Evolutionary conservation across 2,113 vertebrate species (phyloP).

Genomic region (Bubo blakistoni): DNA sequence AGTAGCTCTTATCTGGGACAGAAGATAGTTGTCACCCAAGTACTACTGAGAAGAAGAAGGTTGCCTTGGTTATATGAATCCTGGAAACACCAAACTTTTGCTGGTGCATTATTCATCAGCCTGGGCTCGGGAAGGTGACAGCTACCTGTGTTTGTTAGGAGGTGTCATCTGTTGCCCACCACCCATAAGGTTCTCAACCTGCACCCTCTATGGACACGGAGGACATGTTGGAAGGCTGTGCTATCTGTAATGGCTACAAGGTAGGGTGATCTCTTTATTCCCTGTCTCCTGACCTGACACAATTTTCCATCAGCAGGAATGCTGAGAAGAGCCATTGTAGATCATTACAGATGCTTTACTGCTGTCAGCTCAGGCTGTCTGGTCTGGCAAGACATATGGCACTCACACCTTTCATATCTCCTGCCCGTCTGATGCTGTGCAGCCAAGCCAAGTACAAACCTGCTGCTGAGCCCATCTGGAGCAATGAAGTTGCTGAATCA

Average conservation of each 20-base stretch:
- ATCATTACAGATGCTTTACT: not conserved
- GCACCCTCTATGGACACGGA: not conserved
- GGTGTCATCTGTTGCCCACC: not conserved
- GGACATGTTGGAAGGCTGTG: not conserved
- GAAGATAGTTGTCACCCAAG: not conserved
- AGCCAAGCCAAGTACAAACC: not conserved
- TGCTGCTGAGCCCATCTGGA: not conserved
- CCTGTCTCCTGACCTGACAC: not conserved
- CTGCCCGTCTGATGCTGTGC: not conserved
- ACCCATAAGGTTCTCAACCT: not conserved
- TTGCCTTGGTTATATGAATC: not conserved
- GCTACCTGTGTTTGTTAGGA: not conserved
- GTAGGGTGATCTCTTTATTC: not conserved
- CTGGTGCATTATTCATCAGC: not conserved
- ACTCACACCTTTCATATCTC: not conserved
- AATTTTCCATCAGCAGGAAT: not conserved
- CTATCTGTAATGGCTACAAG: not conserved
- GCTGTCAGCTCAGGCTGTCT: not conserved
- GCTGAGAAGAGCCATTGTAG: rapidly evolving
- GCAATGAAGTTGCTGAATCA: not conserved
- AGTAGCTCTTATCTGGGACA: not conserved
- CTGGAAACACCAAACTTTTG: not conserved
- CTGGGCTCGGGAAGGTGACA: not conserved
- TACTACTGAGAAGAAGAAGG: not conserved
- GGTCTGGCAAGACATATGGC: not conserved